phyloP scores from a whole-genome alignment of 1,140 invertebrate genomes.

The Drosophila equinoxialis region DNA sequence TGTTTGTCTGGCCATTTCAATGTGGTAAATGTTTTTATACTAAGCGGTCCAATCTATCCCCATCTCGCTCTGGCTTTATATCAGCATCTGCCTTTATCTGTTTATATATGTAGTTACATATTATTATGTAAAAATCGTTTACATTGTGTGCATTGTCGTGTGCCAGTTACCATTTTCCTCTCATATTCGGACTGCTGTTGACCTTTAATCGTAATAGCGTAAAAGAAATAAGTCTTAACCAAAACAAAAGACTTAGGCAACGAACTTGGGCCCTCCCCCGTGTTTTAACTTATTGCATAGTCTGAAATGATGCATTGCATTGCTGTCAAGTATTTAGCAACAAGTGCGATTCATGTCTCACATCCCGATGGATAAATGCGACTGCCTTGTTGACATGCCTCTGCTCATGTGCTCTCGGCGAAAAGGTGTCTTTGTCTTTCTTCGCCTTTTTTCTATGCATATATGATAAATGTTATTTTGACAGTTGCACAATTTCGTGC shows the following conservation, averaged over 20 bases:
- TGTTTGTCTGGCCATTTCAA: conserved; percentile 56
- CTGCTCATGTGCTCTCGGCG: not conserved
- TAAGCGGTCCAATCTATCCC: conserved; percentile 45
- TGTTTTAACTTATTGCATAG: conserved; percentile 48
- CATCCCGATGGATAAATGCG: conserved; percentile 13
- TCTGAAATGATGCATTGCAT: conserved; percentile 51
- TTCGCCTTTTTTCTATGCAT: conserved; percentile 2
- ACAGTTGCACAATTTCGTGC: conserved; percentile 79
- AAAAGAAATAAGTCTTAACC: conserved; percentile 14
- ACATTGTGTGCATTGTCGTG: conserved; percentile 67
- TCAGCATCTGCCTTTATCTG: conserved; percentile 27
- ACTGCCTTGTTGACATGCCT: conserved; percentile 15
- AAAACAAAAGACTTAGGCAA: conserved; percentile 80
- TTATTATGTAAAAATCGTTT: conserved; percentile 77
- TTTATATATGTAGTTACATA: conserved; percentile 70
- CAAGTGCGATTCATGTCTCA: conserved; percentile 36
- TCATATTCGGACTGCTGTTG: conserved; percentile 64
- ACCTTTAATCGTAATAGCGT: conserved; percentile 54
- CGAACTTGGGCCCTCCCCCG: conserved; percentile 49
- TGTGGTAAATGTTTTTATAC: conserved; percentile 66
- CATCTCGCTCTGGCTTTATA: not conserved
- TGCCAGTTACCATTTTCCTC: conserved; percentile 60
- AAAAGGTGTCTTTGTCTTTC: conserved; percentile 48
- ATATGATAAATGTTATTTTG: conserved; percentile 69
- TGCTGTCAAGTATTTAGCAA: conserved; percentile 51